Evolutionary conservation across 2,888 invertebrate genomes (phyloP), one percentile per base, ranked within the genome.

Genomic region (Aethes cnicana): DNA sequence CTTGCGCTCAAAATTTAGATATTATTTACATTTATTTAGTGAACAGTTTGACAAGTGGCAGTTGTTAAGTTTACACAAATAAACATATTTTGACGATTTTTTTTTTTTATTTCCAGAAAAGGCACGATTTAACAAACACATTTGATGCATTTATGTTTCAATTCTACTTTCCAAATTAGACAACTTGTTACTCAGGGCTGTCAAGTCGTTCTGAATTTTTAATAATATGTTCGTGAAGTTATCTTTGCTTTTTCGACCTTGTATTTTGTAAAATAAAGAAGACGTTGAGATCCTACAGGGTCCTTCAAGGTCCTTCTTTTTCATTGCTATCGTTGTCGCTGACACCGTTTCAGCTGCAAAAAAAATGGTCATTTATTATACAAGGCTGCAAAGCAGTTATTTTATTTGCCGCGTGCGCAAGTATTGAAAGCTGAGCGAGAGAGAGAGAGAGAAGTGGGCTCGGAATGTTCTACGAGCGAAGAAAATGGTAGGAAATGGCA

Each of bases 151-250:
- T 32, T 52, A 52, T 6, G 43, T 43, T 30, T 35, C 44, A 26
- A 86, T 77, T 65, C 74, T 81, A 47, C 71, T 79, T 62, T 87
- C 86, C 56, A 89, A 68, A 56, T 70, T 68, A 0, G 78, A 71
- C 20, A 89, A 56, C 69, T 88, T 89, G 28, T 64, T 77, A 55
- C 70, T 82, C 16, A 89, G 58, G 1, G 68, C 73, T 2, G 69
- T 68, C 9, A 89, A 60, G 56, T 89, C 88, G 46, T 63, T 79
- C 68, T 89, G 88, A 57, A 88, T 85, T 64, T 85, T 84, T 11
- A 86, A 47, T 9, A 89, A 62, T 26, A 86, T 75, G 21, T 76
- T 77, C 1, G 78, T 67, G 53, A 86, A 79, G 59, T 82, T 86
- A 12, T 87, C 86, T 7, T 69, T 68, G 46, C 81, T 83, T 47